Base-by-base conservation (phyloP, 2,797 vertebrate species). In the Pristis pectinata region DNA sequence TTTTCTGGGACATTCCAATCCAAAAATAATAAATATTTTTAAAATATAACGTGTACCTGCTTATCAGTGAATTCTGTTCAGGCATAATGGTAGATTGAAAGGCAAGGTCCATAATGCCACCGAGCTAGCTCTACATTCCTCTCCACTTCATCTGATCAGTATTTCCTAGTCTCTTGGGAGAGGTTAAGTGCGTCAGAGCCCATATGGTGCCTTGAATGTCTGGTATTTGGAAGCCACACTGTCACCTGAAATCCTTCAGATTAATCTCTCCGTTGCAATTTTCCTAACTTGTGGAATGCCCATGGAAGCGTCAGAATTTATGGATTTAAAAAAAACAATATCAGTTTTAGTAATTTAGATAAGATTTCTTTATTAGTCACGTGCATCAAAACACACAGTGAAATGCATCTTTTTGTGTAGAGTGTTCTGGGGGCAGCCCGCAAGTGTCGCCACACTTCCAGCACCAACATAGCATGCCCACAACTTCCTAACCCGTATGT, bases 11-110 rank as follows among this genome's bases (percentile, higher is more conserved):
- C 34, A 64, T 64, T 37, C 59, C 61, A 91, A 91, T 37, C 34
- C 91, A 22, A 37, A 64, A 37, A 17, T 91, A 91, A 91, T 91
- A 91, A 91, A 37, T 91, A 64, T 64, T 91, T 91, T 91, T 24
- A 22, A 91, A 91, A 67, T 91, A 61, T 19, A 9, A 59, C 59
- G 44, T 24, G 83, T 59, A 85, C 49, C 15, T 61, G 56, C 34
- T 89, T 5, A 64, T 37, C 11, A 17, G 30, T 87, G 53, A 27
- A 87, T 83, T 53, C 27, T 89, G 85, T 89, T 89, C 9, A 8
- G 15, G 83, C 70, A 37, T n/a, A 61, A 87, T 89, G 56, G 24
- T 85, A 49, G 27, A 34, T 56, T 56, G 82, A 59, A 34, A 87
- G 24, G 3, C 56, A 11, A 87, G 82, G 24, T 1, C 30, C 30